Evolutionary conservation across 2,888 invertebrate genomes (phyloP), one percentile per base, ranked within the genome.

Genomic region (Leptopilina syphax): DNA sequence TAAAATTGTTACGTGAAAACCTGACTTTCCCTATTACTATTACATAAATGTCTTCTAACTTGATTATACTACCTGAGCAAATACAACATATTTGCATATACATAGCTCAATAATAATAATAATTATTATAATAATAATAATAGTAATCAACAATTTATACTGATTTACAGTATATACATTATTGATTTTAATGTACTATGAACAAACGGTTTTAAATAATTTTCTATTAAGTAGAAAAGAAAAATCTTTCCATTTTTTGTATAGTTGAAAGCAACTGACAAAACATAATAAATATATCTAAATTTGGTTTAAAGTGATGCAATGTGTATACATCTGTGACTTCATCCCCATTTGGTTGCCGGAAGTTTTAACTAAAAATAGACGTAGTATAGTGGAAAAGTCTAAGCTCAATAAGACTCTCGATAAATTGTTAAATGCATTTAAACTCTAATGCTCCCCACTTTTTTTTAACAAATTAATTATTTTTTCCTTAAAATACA

Each of bases 351-450:
- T 73, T 57, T 57, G 57, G 41, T 24, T n/a, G 57, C 73, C 73
- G 73, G 57, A 73, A 73, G 41, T n/a, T 27, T 44, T 8, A 54
- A 73, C 54, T 57, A 73, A n/a, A 57, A 73, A 73, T 73, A 73
- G 57, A 73, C 34, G 4, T 4, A 34, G 34, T 34, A 8, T 6
- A 57, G 70, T 73, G 73, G 73, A 68, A 47, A 47, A 54, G 54
- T 50, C 70, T 13, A 57, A 27, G 54, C 54, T 54, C 68, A 50
- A 34, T 34, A 34, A 63, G 24, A 18, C 63, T 63, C 63, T 50
- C 50, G 12, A 34, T 13, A 65, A 13, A 4, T 65, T 34, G 34
- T 6, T 65, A 65, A 65, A 65, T 65, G 34, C 65, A 65, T 65
- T 34, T 65, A 1, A 34, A 65, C 1, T 9, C 12, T 1, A 47